These are phyloP conservation scores for Drosophila equinoxialis DNA, from an alignment of 1,140 invertebrate genomes.

Conservation along the genomic window DNA sequence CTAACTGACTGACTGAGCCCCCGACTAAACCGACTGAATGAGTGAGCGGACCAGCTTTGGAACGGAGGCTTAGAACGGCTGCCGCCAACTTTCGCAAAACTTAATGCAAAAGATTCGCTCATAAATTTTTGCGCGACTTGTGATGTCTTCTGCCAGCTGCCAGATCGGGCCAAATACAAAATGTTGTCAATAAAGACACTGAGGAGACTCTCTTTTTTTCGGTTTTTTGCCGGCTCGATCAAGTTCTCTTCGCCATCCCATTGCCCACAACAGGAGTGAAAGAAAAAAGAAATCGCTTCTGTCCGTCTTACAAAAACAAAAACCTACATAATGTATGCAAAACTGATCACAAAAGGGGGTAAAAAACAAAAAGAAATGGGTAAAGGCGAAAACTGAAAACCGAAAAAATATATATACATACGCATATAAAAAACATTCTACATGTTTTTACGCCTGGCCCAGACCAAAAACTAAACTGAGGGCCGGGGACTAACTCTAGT, in stretches of 20 bases:
- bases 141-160: conserved; percentile 14
- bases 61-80: conserved; percentile 29
- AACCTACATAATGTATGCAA: conserved; percentile 34
- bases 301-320: conserved; percentile 5
- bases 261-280: not conserved
- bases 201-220: conserved; percentile 10
- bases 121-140: conserved; percentile 17
- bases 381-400: conserved; percentile 23
- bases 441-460: conserved; percentile 30
- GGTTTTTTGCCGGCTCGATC: not conserved
- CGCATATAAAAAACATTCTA: conserved; percentile 47
- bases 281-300: conserved; percentile 67
- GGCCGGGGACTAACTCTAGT: not conserved
- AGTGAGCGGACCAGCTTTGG: conserved; percentile 55
- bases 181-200: conserved; percentile 54
- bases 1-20: conserved; percentile 11
- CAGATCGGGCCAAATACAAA: conserved; percentile 22
- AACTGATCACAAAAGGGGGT: conserved; percentile 37
- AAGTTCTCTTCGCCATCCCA: not conserved
- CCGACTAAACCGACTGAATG: conserved; percentile 13
- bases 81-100: conserved; percentile 47
- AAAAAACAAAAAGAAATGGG: conserved; percentile 41
- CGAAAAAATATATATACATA: conserved; percentile 28
- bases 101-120: conserved; percentile 8
- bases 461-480: conserved; percentile 26